Conservation (phyloP, 2,888 invertebrate genomes). For the Cheilosia soror region DNA sequence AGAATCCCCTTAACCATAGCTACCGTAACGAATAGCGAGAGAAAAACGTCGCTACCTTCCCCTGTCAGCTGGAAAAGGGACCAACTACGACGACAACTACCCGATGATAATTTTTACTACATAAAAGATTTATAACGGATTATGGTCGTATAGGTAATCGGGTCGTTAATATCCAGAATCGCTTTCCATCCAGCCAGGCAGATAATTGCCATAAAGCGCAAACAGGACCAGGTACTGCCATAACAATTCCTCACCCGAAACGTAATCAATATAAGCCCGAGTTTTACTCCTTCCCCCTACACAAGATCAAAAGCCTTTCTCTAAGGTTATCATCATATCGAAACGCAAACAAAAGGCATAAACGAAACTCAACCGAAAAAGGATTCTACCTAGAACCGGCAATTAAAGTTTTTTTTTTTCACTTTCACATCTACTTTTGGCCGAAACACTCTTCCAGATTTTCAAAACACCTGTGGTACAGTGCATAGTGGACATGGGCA, state of each 20-base stretch:
- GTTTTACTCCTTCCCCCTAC: not conserved
- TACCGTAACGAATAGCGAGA: not conserved
- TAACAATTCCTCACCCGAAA: slow-evolving; percentile 6
- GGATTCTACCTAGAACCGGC: slow-evolving; percentile 49
- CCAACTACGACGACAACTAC: slow-evolving; percentile 43
- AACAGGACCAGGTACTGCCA: slow-evolving; percentile 21
- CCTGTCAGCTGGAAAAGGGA: not conserved
- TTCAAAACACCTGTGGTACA: slow-evolving; percentile 71
- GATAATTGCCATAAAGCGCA: slow-evolving; percentile 63
- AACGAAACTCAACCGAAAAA: slow-evolving; percentile 56
- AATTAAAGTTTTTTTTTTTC: slow-evolving; percentile 74
- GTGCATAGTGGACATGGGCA: slow-evolving; percentile 14
- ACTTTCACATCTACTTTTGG: slow-evolving; percentile 65
- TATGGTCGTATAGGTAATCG: slow-evolving; percentile 54
- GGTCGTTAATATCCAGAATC: slow-evolving; percentile 46
- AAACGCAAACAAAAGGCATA: slow-evolving; percentile 34
- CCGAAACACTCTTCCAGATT: slow-evolving; percentile 59
- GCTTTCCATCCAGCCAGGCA: slow-evolving; percentile 23
- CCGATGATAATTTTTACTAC: slow-evolving; percentile 57
- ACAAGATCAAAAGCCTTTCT: slow-evolving; percentile 25
- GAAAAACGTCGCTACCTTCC: not conserved
- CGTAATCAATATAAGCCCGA: slow-evolving; percentile 64
- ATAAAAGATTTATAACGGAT: slow-evolving; percentile 66
- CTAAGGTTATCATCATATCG: slow-evolving; percentile 38
- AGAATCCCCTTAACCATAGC: not conserved